phyloP scores from a whole-genome alignment of 1,140 invertebrate genomes.

The Saccostrea echinata region DNA sequence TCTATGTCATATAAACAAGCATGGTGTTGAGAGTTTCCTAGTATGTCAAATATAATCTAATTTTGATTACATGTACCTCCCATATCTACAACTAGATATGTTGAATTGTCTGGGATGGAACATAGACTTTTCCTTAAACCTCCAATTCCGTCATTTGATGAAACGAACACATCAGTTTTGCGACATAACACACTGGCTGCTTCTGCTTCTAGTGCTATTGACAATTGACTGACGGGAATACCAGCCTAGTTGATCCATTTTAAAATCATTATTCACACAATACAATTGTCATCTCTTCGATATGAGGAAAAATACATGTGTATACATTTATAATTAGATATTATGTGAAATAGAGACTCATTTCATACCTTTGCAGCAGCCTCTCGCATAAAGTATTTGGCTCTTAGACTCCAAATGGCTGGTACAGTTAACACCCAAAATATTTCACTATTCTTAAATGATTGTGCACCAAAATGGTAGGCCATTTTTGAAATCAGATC shows the following conservation, averaged over 20 bases:
- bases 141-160: background rate
- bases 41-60: too few relatives aligned
- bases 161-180: background rate
- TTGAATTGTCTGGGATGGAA: background rate
- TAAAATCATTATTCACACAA: background rate
- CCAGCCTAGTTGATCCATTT: background rate
- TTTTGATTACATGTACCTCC: constrained; percentile 17
- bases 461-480: background rate
- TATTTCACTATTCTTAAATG: background rate
- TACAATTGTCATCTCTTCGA: background rate
- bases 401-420: constrained; percentile 47
- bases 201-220: constrained; percentile 26
- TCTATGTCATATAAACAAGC: too few relatives aligned
- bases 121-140: background rate
- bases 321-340: background rate
- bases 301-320: background rate
- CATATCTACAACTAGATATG: constrained; percentile 14
- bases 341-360: too few relatives aligned
- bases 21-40: too few relatives aligned
- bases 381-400: constrained; percentile 46
- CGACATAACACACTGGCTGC: constrained; percentile 3
- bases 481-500: background rate
- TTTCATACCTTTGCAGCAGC: constrained; percentile 11
- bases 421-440: constrained; percentile 52
- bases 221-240: background rate